phyloP scores from a whole-genome alignment of 2,888 invertebrate genomes.

The Osmoderma eremita region DNA sequence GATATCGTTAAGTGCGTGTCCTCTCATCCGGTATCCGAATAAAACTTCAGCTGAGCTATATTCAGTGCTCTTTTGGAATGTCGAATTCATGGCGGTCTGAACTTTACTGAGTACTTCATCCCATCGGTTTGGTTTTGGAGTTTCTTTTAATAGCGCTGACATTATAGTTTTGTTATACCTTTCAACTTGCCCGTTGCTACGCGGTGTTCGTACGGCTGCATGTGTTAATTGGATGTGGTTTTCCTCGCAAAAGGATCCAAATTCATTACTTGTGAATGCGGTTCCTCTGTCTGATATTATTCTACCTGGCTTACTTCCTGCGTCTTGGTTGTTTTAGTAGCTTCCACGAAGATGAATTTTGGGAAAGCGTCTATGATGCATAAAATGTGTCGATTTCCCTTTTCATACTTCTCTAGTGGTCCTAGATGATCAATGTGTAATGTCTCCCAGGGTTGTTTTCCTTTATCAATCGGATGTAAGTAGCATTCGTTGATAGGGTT shows the following conservation, averaged over 20 bases:
- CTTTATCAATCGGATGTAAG: slow-evolving; percentile 51
- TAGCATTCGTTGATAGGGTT: slow-evolving; percentile 50
- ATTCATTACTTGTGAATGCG: slow-evolving; percentile 51
- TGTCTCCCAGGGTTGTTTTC: slow-evolving; percentile 49
- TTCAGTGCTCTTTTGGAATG: not conserved
- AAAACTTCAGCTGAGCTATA: not conserved
- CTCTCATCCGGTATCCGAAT: too few relatives aligned
- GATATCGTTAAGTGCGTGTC: too few relatives aligned
- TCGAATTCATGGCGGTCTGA: slow-evolving; percentile 45
- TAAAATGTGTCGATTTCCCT: slow-evolving; percentile 48
- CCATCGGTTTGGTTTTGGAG: slow-evolving; percentile 45
- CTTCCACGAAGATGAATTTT: slow-evolving; percentile 45
- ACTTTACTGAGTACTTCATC: slow-evolving; percentile 43
- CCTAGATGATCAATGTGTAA: slow-evolving; percentile 53
- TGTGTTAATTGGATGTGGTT: slow-evolving; percentile 48
- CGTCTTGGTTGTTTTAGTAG: slow-evolving; percentile 43
- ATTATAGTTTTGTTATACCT: slow-evolving; percentile 48
- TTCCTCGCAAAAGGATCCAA: slow-evolving; percentile 47
- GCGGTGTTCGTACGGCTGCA: slow-evolving; percentile 51
- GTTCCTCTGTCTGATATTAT: slow-evolving; percentile 51
- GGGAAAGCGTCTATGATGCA: slow-evolving; percentile 52
- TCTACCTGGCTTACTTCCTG: slow-evolving; percentile 45
- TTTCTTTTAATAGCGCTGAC: slow-evolving; percentile 50
- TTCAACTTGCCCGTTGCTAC: slow-evolving; percentile 54
- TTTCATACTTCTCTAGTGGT: slow-evolving; percentile 46